Percentiles rank a stretch among this genome's conserved stretches.
Evolutionary conservation across 2,797 vertebrate genomes (phyloP).

Genomic region (Pangasius macronema): DNA sequence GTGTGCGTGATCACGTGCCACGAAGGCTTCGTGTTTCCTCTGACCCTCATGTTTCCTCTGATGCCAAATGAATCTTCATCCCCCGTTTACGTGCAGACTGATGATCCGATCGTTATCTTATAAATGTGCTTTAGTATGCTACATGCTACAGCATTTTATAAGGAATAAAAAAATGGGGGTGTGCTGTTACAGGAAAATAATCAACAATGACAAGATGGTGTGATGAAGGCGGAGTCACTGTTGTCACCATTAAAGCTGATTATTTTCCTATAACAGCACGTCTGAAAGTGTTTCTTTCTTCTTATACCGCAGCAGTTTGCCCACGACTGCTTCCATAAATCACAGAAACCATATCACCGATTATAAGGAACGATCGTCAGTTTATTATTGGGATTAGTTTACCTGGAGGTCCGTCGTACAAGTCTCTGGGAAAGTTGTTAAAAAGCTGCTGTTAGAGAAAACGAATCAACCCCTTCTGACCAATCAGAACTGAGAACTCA

Average conservation of each 20-base stretch:
- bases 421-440: background rate
- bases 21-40: background rate
- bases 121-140: background rate
- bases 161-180: background rate
- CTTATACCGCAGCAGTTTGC: background rate
- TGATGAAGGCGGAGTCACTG: background rate
- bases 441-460: background rate
- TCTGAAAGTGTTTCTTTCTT: background rate
- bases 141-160: too few species aligned
- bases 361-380: background rate
- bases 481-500: background rate
- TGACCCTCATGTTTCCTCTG: background rate
- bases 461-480: background rate
- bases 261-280: background rate
- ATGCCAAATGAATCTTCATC: background rate
- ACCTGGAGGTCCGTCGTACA: background rate
- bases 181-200: background rate
- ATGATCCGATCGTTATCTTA: background rate
- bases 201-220: background rate
- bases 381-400: background rate
- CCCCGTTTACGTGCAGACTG: background rate
- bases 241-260: background rate
- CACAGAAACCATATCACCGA: background rate
- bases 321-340: background rate
- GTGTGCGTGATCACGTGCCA: slow-evolving; percentile 64